These are phyloP conservation scores for Gari tellinella DNA, from an alignment of 2,888 invertebrate species.

Conservation along the genomic window DNA sequence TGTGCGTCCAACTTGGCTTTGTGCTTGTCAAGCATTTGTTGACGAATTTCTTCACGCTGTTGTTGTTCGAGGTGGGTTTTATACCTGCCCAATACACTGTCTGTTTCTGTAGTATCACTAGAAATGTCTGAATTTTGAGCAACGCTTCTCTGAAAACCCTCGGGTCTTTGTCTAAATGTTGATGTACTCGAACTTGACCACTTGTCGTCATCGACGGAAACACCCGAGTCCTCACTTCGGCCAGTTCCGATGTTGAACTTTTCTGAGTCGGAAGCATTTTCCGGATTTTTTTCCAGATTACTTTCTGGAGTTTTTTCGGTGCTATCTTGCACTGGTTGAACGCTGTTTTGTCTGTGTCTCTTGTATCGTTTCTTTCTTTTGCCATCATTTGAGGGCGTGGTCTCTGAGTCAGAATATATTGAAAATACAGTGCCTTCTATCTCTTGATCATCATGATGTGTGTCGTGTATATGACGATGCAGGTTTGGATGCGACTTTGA, in stretches of 20 bases:
- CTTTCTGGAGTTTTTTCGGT: neutral
- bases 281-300: neutral
- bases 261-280: neutral
- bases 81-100: too few species aligned
- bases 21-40: too few species aligned
- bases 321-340: neutral
- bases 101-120: too few species aligned
- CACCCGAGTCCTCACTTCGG: too few species aligned
- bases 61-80: too few species aligned
- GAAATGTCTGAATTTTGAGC: too few species aligned
- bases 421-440: slow-evolving; percentile 47
- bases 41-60: too few species aligned
- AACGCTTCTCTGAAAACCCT: too few species aligned
- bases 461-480: neutral
- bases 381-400: slow-evolving; percentile 5
- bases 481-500: slow-evolving; percentile 56
- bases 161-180: too few species aligned
- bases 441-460: slow-evolving; percentile 8
- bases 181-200: too few species aligned
- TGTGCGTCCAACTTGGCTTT: too few species aligned
- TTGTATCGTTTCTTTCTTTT: slow-evolving; percentile 1
- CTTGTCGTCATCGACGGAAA: too few species aligned
- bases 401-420: slow-evolving; percentile 53
- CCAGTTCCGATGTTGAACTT: neutral
- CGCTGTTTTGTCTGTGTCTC: slow-evolving; percentile 9